Evolutionary conservation across 1,140 invertebrate species (phyloP).

Genomic region (Drosophila pachea): DNA sequence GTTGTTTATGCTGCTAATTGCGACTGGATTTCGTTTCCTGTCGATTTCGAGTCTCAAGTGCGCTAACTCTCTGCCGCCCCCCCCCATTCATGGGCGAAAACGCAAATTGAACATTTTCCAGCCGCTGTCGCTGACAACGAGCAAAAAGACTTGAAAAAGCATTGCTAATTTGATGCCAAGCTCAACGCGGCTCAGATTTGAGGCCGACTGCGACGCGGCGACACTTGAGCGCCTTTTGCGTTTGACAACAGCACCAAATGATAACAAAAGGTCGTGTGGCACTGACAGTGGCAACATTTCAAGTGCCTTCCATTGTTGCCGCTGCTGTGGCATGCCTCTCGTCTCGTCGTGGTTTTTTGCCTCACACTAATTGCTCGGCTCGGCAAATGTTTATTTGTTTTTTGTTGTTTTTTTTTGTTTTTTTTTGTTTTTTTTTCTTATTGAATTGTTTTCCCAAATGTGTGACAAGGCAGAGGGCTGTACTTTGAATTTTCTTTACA

Average conservation of each 20-base stretch:
- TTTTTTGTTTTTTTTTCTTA: conserved; percentile 20
- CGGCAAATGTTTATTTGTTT: conserved; percentile 7
- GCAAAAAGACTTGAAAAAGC: conserved; percentile 1
- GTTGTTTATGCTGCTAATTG: conserved; percentile 43
- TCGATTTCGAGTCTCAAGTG: conserved; percentile 34
- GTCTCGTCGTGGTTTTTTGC: conserved; percentile 6
- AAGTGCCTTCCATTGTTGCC: conserved; percentile 30
- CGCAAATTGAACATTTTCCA: conserved; percentile 20
- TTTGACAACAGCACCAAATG: conserved; percentile 34
- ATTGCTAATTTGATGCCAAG: conserved; percentile 39
- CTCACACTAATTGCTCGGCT: conserved; percentile 36
- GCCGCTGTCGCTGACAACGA: conserved; percentile 37
- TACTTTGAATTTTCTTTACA: not conserved
- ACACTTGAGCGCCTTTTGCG: conserved; percentile 46
- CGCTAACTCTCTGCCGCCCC: conserved; percentile 34
- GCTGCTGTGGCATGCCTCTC: conserved; percentile 2
- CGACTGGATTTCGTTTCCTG: conserved; percentile 31
- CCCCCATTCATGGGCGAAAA: not conserved
- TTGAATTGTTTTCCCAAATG: conserved; percentile 12
- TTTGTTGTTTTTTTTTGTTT: too few species aligned
- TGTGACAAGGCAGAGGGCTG: not conserved
- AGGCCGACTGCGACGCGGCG: conserved; percentile 1
- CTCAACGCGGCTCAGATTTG: conserved; percentile 12
- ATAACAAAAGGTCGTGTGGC: conserved; percentile 39
- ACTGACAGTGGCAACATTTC: conserved; percentile 45